Evolutionary conservation across 1,140 invertebrate species (phyloP), one percentile per base, ranked within the genome.

Genomic region (Drosophila pseudoananassae): DNA sequence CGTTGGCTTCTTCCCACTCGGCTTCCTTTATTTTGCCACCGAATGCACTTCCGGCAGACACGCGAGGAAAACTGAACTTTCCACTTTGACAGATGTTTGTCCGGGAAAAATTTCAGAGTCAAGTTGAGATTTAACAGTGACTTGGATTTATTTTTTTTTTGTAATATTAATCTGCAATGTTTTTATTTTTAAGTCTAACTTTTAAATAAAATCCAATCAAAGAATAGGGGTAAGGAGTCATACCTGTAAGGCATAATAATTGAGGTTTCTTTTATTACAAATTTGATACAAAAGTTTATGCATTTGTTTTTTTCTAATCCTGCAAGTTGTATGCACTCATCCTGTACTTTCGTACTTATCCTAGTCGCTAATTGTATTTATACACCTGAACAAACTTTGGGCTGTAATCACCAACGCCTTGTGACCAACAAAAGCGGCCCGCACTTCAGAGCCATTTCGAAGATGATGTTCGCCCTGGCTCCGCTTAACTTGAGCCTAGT

Each of bases 41-140:
- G 65, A 84, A 58, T 77, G 76, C 66, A 73, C 72, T 84, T 83
- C 61, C 56, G 64, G 17, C 45, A 52, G 43, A 33, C 33, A 33
- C 38, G 60, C 56, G 43, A 46, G n/a, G 10, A 61, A 61, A 66
- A 50, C 57, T 49, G 45, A 46, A 83, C 53, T 63, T 59, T 50
- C 60, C 54, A 55, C 61, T 60, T 61, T 78, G 76, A 78, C 74
- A 45, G 50, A 78, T 78, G 66, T 51, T 49, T 57, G 54, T 46
- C 33, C 50, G 38, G 36, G 17, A 4, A 46, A 46, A 10, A 46
- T 46, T 46, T 23, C 17, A 4, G 17, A 46, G 7, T 20, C 43
- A 46, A 46, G 43, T 20, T 23, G 43, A 46, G 43, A 46, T 46
- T 46, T 46, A 43, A 43, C 38, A 40, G 14, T 14, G 14, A n/a